Conservation (phyloP, 2,113 vertebrate genomes). For the Empidonax alnorum region DNA sequence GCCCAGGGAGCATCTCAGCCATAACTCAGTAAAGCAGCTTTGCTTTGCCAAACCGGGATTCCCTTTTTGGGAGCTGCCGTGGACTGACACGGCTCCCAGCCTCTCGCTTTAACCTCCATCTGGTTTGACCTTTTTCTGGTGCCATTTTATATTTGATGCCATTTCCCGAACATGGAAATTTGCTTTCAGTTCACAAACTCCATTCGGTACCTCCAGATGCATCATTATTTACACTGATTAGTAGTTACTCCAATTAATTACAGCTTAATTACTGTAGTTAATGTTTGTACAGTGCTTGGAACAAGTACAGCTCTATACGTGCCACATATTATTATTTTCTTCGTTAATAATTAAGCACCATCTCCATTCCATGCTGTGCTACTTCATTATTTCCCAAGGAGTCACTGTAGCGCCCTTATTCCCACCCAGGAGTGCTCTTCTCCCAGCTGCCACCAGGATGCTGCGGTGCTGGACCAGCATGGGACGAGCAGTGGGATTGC, state of each 20-base stretch:
- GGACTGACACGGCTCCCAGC: neutral
- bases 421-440: neutral
- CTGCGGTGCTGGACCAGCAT: neutral
- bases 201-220: slow-evolving; percentile 63
- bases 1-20: neutral
- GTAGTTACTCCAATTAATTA: slow-evolving; percentile 71
- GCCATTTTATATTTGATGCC: slow-evolving; percentile 19
- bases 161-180: slow-evolving; percentile 30
- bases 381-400: slow-evolving; percentile 23
- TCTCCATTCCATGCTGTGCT: slow-evolving; percentile 35
- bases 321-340: slow-evolving; percentile 56
- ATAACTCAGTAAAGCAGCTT: neutral
- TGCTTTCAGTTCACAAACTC: slow-evolving; percentile 60
- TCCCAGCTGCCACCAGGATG: neutral
- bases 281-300: slow-evolving; percentile 70
- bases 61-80: fast-evolving
- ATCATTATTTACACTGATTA: slow-evolving; percentile 72
- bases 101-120: neutral
- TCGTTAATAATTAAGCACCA: slow-evolving; percentile 40
- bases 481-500: neutral
- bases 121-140: neutral
- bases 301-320: slow-evolving; percentile 51
- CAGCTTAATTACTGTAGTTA: slow-evolving; percentile 67
- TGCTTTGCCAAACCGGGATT: neutral
- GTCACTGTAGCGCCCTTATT: fast-evolving